phyloP scores from a whole-genome alignment of 2,113 vertebrate genomes.

The Daboia siamensis region DNA sequence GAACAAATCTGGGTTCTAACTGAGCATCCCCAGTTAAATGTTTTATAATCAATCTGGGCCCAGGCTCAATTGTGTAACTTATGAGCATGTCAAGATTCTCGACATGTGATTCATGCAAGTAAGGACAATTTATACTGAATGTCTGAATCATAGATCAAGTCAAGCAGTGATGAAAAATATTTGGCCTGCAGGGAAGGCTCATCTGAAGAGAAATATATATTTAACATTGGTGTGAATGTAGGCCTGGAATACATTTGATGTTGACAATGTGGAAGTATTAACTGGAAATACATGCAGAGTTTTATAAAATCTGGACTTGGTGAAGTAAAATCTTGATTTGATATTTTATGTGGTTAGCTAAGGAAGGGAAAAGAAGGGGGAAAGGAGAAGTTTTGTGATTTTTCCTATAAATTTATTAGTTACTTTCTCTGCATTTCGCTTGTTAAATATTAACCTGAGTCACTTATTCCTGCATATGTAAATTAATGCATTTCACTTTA shows the following conservation, averaged over 20 bases:
- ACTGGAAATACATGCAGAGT: rapidly evolving
- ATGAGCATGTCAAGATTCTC: conserved; percentile 1
- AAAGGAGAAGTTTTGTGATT: not conserved
- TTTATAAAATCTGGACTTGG: not conserved
- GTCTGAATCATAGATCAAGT: conserved; percentile 13
- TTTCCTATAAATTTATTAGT: not conserved
- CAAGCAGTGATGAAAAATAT: conserved; percentile 20
- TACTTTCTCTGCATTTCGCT: not conserved
- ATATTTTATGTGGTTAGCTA: not conserved
- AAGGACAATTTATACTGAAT: conserved; percentile 34
- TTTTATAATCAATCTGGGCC: conserved; percentile 37
- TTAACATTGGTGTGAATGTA: not conserved
- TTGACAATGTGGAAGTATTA: not conserved
- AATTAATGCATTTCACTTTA: not conserved
- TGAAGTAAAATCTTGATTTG: not conserved
- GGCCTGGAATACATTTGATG: rapidly evolving
- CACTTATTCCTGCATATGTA: not conserved
- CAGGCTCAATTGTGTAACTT: conserved; percentile 10
- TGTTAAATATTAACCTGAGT: not conserved
- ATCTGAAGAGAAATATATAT: conserved; percentile 3
- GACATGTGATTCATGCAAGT: conserved; percentile 1
- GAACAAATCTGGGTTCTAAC: conserved; percentile 31
- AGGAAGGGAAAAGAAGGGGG: not conserved
- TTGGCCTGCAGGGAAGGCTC: conserved; percentile 4
- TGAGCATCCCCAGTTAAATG: conserved; percentile 27